phyloP scores from a whole-genome alignment of 1,140 invertebrate species.

The Metopolophium dirhodum region DNA sequence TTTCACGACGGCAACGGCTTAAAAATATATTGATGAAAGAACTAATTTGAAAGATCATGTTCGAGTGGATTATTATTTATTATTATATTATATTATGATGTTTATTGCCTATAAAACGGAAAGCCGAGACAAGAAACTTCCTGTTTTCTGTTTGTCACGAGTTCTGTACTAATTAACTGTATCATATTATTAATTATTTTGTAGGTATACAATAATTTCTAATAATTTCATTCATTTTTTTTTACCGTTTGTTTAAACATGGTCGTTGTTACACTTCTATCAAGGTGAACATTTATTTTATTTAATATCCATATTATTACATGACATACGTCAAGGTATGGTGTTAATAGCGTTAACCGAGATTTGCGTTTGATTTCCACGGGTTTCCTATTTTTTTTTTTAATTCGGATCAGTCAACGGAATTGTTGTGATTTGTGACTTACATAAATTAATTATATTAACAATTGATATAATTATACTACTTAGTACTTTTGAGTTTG shows the following conservation, averaged over 20 bases:
- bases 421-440: background rate
- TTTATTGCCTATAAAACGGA: background rate
- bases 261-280: background rate
- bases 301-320: background rate
- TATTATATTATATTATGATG: background rate
- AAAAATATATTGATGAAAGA: background rate
- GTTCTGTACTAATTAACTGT: no score
- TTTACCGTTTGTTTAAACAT: background rate
- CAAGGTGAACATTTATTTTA: background rate
- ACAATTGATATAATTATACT: constrained; percentile 3
- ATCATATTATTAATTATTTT: no score
- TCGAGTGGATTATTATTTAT: background rate
- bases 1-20: background rate
- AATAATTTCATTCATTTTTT: background rate
- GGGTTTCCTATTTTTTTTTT: background rate
- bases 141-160: background rate
- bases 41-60: background rate
- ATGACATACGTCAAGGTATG: background rate
- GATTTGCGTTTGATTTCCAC: background rate
- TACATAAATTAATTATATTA: background rate
- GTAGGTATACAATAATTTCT: background rate
- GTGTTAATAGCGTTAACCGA: background rate
- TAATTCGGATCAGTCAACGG: background rate
- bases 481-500: background rate
- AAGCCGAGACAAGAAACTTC: background rate